A percentile compares a stretch with the other conserved stretches of the same genome.
Evolutionary conservation across 2,797 vertebrate genomes (phyloP).

Genomic region (Myotis daubentonii): DNA sequence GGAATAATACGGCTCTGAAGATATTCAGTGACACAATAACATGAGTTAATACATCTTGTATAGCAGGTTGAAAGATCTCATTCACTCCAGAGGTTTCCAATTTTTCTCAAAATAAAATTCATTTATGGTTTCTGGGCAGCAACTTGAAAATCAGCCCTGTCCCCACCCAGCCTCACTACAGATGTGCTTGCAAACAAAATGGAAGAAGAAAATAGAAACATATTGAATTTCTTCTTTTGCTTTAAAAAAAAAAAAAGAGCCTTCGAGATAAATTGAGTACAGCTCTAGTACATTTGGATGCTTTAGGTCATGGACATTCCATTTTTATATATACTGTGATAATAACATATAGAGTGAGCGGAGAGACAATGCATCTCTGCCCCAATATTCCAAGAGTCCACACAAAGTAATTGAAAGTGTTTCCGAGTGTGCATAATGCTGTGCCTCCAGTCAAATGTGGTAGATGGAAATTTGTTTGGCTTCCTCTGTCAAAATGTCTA

Average conservation of each 20-base stretch:
- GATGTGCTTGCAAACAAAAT: slow-evolving; percentile 71
- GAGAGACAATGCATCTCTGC: slow-evolving; percentile 21
- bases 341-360: slow-evolving; percentile 50
- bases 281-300: slow-evolving; percentile 52
- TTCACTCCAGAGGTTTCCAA: slow-evolving; percentile 74
- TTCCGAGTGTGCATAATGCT: slow-evolving; percentile 74
- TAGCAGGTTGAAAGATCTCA: slow-evolving; percentile 71
- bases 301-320: slow-evolving; percentile 51
- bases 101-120: slow-evolving; percentile 79
- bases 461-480: slow-evolving; percentile 73
- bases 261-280: slow-evolving; percentile 61
- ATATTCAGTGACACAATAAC: slow-evolving; percentile 61
- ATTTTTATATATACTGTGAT: slow-evolving; percentile 57
- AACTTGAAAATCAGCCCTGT: slow-evolving; percentile 57
- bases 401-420: slow-evolving; percentile 70
- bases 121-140: slow-evolving; percentile 50
- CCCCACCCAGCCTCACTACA: slow-evolving; percentile 26
- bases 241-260: slow-evolving; percentile 23
- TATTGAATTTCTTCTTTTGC: slow-evolving; percentile 54
- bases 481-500: slow-evolving; percentile 78
- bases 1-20: slow-evolving; percentile 66
- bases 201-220: slow-evolving; percentile 62
- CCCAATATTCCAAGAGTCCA: slow-evolving; percentile 58
- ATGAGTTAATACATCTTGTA: slow-evolving; percentile 66
- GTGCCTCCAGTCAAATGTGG: slow-evolving; percentile 74